These are phyloP conservation scores for Epinephelus lanceolatus DNA, from an alignment of 2,113 vertebrate species.

Conservation along the genomic window DNA sequence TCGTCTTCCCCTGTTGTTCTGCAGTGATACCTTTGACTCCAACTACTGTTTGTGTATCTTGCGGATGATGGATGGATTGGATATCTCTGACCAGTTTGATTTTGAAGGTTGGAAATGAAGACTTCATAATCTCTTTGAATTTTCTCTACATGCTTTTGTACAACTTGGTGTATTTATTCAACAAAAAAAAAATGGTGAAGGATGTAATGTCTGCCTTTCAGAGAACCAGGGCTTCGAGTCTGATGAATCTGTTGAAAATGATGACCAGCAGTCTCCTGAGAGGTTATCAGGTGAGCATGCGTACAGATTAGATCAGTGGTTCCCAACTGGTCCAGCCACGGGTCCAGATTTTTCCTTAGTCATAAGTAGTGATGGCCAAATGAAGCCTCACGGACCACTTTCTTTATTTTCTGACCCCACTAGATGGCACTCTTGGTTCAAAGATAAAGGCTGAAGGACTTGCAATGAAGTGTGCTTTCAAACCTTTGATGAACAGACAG, in stretches of 20 bases:
- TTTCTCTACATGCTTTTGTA: not conserved
- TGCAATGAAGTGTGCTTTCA: too few relatives aligned
- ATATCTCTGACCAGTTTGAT: slow-evolving; percentile 76
- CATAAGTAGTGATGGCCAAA: too few relatives aligned
- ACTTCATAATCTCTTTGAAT: not conserved
- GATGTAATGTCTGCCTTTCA: slow-evolving; percentile 23
- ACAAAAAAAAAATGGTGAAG: not conserved
- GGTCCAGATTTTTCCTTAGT: too few relatives aligned
- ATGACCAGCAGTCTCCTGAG: slow-evolving; percentile 51
- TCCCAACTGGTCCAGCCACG: too few relatives aligned
- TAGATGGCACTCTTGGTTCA: too few relatives aligned
- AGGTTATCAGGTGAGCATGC: slow-evolving; percentile 55
- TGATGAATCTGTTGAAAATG: slow-evolving; percentile 54
- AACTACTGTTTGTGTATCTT: slow-evolving; percentile 83
- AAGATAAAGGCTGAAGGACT: too few relatives aligned
- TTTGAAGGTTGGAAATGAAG: slow-evolving; percentile 69
- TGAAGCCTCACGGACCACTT: too few relatives aligned
- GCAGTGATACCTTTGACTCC: slow-evolving; percentile 84
- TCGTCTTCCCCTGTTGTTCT: not conserved
- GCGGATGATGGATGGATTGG: slow-evolving; percentile 80
- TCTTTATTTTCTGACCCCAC: too few relatives aligned
- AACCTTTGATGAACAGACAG: too few relatives aligned
- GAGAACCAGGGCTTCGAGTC: slow-evolving; percentile 77
- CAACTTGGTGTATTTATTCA: not conserved
- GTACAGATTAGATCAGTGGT: too few relatives aligned